Conservation (phyloP, 2,888 invertebrate species). For the Coenonympha arcania region DNA sequence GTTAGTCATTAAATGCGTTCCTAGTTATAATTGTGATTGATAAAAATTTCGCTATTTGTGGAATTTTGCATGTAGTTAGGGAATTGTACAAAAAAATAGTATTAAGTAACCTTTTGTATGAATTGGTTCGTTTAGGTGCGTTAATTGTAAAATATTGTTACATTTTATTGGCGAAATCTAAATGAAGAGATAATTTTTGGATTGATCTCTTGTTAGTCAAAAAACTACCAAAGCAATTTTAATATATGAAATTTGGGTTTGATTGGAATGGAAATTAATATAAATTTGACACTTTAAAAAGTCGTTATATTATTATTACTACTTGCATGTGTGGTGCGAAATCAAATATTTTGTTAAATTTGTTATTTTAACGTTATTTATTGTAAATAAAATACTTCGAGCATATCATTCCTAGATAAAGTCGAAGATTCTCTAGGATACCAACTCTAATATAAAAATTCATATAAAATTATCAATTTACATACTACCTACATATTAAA, state of each 20-base stretch:
- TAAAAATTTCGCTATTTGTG: conserved; percentile 15
- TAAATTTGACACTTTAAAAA: conserved; percentile 27
- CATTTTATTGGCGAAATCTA: conserved; percentile 28
- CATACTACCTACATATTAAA: too few relatives aligned
- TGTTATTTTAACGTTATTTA: conserved; percentile 51
- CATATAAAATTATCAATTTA: conserved; percentile 23
- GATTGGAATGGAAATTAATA: conserved; percentile 24
- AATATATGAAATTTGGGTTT: conserved; percentile 20
- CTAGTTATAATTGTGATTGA: conserved; percentile 30
- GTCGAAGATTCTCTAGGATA: conserved; percentile 37
- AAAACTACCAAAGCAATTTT: conserved; percentile 48
- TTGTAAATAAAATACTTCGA: conserved; percentile 45
- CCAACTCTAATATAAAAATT: conserved; percentile 35
- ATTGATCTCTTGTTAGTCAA: conserved; percentile 40
- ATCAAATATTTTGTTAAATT: conserved; percentile 53
- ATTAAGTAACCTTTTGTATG: conserved; percentile 19
- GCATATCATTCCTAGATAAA: conserved; percentile 64
- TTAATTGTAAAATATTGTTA: conserved; percentile 30
- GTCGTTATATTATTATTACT: conserved; percentile 16
- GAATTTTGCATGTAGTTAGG: conserved; percentile 24
- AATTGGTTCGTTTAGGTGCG: conserved; percentile 18
- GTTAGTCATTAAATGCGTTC: conserved; percentile 28
- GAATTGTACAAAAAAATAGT: conserved; percentile 27
- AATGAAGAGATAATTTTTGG: conserved; percentile 17
- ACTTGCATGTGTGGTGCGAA: conserved; percentile 25